Base-by-base conservation (phyloP, 2,797 vertebrate genomes). In the Novumbra hubbsi region DNA sequence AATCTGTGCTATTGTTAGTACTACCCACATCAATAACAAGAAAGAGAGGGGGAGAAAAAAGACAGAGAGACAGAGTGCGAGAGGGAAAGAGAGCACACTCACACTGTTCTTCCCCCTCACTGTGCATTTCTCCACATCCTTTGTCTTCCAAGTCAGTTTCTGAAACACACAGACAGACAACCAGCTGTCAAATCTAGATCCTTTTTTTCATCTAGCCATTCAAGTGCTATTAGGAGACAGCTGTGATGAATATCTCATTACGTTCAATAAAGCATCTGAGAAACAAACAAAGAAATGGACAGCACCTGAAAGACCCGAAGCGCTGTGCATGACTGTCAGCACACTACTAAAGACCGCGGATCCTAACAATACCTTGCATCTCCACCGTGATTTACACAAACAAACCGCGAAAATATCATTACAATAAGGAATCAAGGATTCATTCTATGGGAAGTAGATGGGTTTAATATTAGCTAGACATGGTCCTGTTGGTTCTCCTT, bases 41-140 rank as follows among this genome's bases (percentile, higher is more conserved):
- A 73, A 73, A 80, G 17, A 17, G 64, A 30, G 62, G 14, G 27
- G 6, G 15, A 32, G 28, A 6, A 11, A 24, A 11, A 76, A 71
- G 48, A 45, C 6, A 70, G 62, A 71, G 19, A 14, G 1, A 30
- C 30, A 60, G 65, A 71, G 49, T 48, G 17, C 64, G 55, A 70
- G 55, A 52, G 6, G 55, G 19, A 74, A 3, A n/a, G 76, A 64
- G 48, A 19, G 6, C 71, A 81, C 76, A 94, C 94, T 94, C 87
- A 95, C 94, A 86, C 92, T 94, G 88, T 94, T 94, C n/a, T 95
- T 95, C 73, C 94, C 94, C 78, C 94, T 89, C 89, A 95, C 91
- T 5, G 93, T 94, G 86, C 94, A 95, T 83, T 95, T 95, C 75
- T 93, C 93, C 85, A 95, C 92, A 78, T 94, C 92, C 84, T 94